Evolutionary conservation across 2,888 invertebrate genomes (phyloP).

Genomic region (Cantharis rustica): DNA sequence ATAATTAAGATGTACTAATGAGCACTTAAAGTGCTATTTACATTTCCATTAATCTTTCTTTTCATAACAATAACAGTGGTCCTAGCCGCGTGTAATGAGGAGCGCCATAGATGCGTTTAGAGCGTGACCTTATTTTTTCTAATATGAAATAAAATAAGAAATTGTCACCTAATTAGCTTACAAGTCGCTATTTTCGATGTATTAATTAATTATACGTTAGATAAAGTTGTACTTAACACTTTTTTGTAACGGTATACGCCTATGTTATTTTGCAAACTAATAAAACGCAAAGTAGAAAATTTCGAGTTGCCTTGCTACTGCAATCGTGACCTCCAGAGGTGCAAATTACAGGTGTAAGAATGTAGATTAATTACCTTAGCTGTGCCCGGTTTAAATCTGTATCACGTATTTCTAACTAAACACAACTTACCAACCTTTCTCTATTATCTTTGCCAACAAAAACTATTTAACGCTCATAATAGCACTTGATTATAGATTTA

Average conservation of each 20-base stretch:
- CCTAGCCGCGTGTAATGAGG: not conserved
- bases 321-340: slow-evolving; percentile 43
- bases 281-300: slow-evolving; percentile 1
- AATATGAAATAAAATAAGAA: not conserved
- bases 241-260: slow-evolving; percentile 18
- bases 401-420: slow-evolving; percentile 47
- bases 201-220: not conserved
- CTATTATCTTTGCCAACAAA: slow-evolving; percentile 42
- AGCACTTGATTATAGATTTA: slow-evolving; percentile 35
- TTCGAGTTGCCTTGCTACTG: slow-evolving; percentile 13
- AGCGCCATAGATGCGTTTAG: not conserved
- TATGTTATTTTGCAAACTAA: slow-evolving; percentile 5
- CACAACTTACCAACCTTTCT: slow-evolving; percentile 46
- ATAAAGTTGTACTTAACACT: slow-evolving; percentile 6
- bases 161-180: not conserved
- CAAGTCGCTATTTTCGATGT: not conserved
- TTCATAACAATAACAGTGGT: not conserved
- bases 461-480: slow-evolving; percentile 32
- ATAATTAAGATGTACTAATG: not conserved
- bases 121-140: not conserved
- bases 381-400: slow-evolving; percentile 42
- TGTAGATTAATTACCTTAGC: slow-evolving; percentile 46
- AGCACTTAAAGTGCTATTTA: not conserved
- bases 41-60: not conserved
- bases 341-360: slow-evolving; percentile 49